These are phyloP conservation scores for Labeo rohita DNA, from an alignment of 2,113 vertebrate species.

Conservation along the genomic window DNA sequence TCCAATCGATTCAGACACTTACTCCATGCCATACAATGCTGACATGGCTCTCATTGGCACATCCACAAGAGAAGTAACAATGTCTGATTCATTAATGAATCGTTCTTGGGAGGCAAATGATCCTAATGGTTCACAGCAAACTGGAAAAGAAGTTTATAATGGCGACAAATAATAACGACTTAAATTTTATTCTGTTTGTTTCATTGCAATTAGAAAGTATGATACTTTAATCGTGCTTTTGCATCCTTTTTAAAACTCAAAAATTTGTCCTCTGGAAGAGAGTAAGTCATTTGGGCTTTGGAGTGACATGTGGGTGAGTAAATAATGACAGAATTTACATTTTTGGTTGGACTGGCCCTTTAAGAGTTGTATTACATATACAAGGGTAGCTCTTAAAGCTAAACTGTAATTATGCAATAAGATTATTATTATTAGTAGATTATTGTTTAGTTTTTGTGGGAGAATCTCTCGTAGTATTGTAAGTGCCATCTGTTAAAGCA, in stretches of 20 bases:
- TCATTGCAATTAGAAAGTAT: not conserved
- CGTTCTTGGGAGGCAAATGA: not conserved
- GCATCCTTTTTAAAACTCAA: not conserved
- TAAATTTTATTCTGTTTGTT: not conserved
- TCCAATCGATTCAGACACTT: not conserved
- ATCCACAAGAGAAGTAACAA: not conserved
- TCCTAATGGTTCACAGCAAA: not conserved
- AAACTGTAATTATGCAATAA: slow-evolving; percentile 20
- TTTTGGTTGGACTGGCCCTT: not conserved
- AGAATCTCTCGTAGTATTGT: slow-evolving; percentile 13
- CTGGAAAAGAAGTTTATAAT: not conserved
- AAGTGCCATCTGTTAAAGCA: slow-evolving; percentile 65
- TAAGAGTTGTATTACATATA: slow-evolving; percentile 4
- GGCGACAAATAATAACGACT: not conserved
- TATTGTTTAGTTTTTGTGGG: slow-evolving; percentile 7
- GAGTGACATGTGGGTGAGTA: not conserved
- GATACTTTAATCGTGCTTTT: not conserved
- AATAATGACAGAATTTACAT: not conserved
- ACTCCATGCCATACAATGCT: not conserved
- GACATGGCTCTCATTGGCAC: not conserved
- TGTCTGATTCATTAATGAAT: not conserved
- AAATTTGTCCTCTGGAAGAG: not conserved
- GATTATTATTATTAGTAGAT: not conserved
- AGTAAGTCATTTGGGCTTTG: not conserved
- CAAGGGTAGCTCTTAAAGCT: not conserved